phyloP scores from a whole-genome alignment of 2,797 vertebrate genomes.

The Salmo trutta region DNA sequence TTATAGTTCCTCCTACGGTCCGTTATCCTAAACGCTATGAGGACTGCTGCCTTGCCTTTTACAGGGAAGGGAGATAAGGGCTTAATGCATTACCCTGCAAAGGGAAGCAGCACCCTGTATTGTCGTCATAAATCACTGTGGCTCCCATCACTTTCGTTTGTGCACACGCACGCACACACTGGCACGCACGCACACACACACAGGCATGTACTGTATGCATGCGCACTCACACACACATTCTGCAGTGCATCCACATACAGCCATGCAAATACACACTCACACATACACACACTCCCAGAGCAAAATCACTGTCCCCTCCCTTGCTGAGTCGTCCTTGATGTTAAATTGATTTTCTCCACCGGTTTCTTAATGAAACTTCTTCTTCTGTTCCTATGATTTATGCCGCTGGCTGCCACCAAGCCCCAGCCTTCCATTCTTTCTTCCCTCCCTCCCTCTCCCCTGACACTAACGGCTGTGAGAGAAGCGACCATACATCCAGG shows the following conservation, averaged over 20 bases:
- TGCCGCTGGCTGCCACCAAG: constrained; percentile 22
- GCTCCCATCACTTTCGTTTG: constrained; percentile 9
- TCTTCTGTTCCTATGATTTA: constrained; percentile 47
- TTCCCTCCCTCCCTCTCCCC: not conserved
- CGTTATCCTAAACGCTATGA: constrained; percentile 17
- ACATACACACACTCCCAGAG: not conserved
- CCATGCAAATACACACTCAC: constrained; percentile 3
- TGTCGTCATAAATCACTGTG: constrained; percentile 72
- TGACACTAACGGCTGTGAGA: constrained; percentile 1
- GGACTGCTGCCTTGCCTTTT: constrained; percentile 44
- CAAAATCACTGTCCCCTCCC: constrained; percentile 15
- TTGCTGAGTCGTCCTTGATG: constrained; percentile 49
- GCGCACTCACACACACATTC: constrained; percentile 14
- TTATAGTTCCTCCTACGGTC: constrained; percentile 33
- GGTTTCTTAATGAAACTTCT: constrained; percentile 57
- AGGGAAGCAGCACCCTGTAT: constrained; percentile 46
- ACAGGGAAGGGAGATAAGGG: constrained; percentile 70
- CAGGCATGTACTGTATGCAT: too few species aligned
- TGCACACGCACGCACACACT: not conserved
- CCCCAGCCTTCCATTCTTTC: not conserved
- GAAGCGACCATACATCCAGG: not conserved
- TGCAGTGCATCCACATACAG: not conserved
- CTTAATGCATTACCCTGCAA: constrained; percentile 72
- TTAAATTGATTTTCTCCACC: constrained; percentile 47
- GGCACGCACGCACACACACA: constrained; percentile 15